phyloP scores from a whole-genome alignment of 2,888 invertebrate genomes.

The Dolichopus griseipennis region DNA sequence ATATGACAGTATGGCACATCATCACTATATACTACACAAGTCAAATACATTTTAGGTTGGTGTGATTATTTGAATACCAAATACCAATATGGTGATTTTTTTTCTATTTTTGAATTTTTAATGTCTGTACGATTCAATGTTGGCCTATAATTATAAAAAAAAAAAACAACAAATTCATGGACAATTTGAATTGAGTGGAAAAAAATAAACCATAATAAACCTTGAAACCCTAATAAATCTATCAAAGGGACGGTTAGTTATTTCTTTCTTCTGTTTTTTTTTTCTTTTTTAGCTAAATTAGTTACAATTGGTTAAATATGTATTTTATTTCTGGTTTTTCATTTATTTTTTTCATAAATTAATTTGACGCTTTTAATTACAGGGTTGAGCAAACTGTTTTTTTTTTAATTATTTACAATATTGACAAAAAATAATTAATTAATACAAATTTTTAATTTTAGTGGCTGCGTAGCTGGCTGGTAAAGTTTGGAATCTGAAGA shows the following conservation, averaged over 20 bases:
- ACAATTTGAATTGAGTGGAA: neutral
- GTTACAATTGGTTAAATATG: neutral
- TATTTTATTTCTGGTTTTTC: neutral
- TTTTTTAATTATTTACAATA: too few relatives aligned
- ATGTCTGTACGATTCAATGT: neutral
- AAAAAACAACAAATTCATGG: neutral
- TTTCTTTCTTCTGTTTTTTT: too few relatives aligned
- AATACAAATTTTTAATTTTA: too few relatives aligned
- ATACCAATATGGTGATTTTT: neutral
- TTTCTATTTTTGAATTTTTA: neutral
- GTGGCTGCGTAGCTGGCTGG: too few relatives aligned
- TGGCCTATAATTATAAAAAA: neutral
- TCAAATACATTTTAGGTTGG: neutral
- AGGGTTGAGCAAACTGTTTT: too few relatives aligned
- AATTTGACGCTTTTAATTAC: too few relatives aligned
- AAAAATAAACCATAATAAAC: too few relatives aligned
- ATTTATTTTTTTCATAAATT: neutral
- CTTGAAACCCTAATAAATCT: neutral
- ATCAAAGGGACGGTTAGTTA: neutral
- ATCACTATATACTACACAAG: too few relatives aligned
- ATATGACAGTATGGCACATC: too few relatives aligned
- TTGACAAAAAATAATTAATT: too few relatives aligned
- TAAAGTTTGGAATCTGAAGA: too few relatives aligned
- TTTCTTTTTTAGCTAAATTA: neutral
- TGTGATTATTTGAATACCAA: neutral